Conservation (phyloP, 2,113 vertebrate genomes). For the Hemiscyllium ocellatum region DNA sequence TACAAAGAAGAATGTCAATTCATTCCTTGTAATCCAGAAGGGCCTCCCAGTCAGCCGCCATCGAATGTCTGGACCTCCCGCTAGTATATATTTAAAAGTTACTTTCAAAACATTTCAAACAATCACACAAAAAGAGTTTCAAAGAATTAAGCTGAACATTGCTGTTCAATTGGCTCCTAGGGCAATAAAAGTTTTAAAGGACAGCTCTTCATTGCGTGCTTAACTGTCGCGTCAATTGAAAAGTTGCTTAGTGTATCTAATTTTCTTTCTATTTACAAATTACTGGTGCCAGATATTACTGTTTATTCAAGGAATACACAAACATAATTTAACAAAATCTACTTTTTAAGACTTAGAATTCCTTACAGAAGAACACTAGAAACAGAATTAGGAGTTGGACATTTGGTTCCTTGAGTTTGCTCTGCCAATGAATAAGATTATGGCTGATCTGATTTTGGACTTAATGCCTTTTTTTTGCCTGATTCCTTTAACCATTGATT, state of each 20-base stretch:
- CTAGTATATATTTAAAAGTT: not conserved
- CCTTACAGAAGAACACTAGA: not conserved
- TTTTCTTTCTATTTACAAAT: slow-evolving; percentile 20
- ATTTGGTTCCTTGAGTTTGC: not conserved
- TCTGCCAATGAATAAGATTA: not conserved
- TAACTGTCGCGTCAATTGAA: not conserved
- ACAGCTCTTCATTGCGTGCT: not conserved
- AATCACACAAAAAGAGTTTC: not conserved
- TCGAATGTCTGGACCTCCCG: not conserved
- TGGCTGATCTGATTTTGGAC: not conserved
- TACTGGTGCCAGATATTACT: slow-evolving; percentile 20
- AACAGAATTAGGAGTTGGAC: not conserved
- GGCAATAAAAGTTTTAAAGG: slow-evolving; percentile 1
- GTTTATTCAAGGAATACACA: not conserved
- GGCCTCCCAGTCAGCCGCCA: not conserved
- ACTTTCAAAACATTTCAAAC: slow-evolving; percentile 11
- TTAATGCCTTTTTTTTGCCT: not conserved
- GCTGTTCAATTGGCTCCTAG: not conserved
- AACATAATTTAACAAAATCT: slow-evolving; percentile 12
- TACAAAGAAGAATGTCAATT: not conserved
- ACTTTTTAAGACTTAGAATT: slow-evolving; percentile 26
- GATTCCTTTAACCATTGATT: not conserved
- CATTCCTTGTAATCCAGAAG: not conserved
- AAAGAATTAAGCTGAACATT: not conserved
- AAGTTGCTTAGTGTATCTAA: not conserved